These are phyloP conservation scores for Marmota flaviventris DNA, from an alignment of 2,113 vertebrate species.

Conservation along the genomic window DNA sequence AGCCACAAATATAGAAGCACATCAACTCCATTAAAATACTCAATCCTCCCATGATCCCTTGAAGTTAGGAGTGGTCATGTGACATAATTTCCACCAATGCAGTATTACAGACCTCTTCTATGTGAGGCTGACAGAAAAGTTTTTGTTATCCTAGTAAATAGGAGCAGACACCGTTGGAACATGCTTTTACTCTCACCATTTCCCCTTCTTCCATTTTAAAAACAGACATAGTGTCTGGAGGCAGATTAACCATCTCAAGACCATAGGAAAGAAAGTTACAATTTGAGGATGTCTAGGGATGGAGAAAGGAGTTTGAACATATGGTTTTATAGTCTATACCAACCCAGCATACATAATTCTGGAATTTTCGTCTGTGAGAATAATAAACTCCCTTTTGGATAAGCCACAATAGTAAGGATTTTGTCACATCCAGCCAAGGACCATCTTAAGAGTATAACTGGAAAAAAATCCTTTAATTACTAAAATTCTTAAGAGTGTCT, in stretches of 20 bases:
- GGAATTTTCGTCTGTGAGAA: not conserved
- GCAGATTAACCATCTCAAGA: not conserved
- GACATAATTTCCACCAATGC: not conserved
- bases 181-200: not conserved
- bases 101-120: not conserved
- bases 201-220: not conserved
- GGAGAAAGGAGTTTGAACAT: not conserved
- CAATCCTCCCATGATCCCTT: not conserved
- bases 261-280: not conserved
- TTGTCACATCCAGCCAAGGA: not conserved
- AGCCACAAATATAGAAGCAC: not conserved
- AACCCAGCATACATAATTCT: not conserved
- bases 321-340: not conserved
- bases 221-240: not conserved
- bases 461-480: not conserved
- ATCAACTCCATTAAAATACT: not conserved
- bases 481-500: not conserved
- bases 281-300: not conserved
- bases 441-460: not conserved
- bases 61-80: not conserved
- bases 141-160: conserved; percentile 3
- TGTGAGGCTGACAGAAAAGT: not conserved
- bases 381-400: not conserved
- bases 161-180: not conserved
- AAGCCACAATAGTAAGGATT: not conserved